These are phyloP conservation scores for Lepus timidus DNA, from an alignment of 2,113 vertebrate species.

Conservation along the genomic window DNA sequence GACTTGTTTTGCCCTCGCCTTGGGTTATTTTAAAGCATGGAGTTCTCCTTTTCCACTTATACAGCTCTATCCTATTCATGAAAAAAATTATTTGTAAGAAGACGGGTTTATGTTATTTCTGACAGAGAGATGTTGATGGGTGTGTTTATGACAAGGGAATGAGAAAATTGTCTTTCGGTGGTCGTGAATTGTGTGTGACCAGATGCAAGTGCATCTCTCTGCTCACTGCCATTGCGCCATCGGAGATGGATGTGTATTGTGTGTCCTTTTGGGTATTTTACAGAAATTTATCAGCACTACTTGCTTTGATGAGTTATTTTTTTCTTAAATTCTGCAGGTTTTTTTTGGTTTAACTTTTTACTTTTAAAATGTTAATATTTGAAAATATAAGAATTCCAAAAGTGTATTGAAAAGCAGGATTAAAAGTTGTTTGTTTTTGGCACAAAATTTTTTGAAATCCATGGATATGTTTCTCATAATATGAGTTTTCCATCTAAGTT, in stretches of 20 bases:
- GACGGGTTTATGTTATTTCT: not conserved
- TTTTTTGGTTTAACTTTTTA: not conserved
- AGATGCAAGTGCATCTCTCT: not conserved
- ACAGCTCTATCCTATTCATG: not conserved
- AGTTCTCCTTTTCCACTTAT: not conserved
- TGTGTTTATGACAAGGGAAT: slow-evolving; percentile 44
- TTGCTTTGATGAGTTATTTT: slow-evolving; percentile 8
- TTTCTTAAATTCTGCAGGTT: not conserved
- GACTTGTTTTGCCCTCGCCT: not conserved
- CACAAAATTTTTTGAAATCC: too few relatives aligned
- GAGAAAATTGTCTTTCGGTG: slow-evolving; percentile 16
- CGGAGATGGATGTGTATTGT: not conserved
- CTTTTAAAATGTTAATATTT: slow-evolving; percentile 39
- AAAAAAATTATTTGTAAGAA: slow-evolving; percentile 34
- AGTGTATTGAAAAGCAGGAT: too few relatives aligned
- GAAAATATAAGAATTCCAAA: not conserved
- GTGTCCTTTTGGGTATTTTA: not conserved
- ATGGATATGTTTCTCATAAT: too few relatives aligned
- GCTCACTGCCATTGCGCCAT: not conserved
- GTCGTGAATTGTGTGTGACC: not conserved
- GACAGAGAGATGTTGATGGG: not conserved
- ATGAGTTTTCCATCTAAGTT: too few relatives aligned
- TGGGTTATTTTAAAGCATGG: not conserved
- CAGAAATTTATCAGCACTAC: not conserved
- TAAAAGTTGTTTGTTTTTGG: too few relatives aligned